These are phyloP conservation scores for Harpalus rufipes DNA, from an alignment of 2,888 invertebrate genomes.

Conservation along the genomic window DNA sequence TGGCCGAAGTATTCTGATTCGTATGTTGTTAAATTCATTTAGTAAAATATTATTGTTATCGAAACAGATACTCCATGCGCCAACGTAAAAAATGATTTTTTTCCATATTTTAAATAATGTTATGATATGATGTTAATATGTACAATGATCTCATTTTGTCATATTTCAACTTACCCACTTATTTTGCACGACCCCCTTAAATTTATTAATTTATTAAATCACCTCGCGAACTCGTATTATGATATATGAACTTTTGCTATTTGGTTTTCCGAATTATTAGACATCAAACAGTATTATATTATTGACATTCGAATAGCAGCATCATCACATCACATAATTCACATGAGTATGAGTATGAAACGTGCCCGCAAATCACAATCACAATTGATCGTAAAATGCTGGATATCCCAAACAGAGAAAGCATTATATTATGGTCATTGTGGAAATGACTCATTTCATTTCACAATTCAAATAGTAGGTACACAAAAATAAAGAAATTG, in stretches of 20 bases:
- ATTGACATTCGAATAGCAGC: background rate
- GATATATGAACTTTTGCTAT: background rate
- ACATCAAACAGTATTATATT: background rate
- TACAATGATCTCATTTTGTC: too few species aligned
- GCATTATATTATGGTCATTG: background rate
- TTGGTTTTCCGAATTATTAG: background rate
- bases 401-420: background rate
- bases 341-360: background rate
- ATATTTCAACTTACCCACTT: too few species aligned
- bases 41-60: too few species aligned
- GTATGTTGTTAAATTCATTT: too few species aligned
- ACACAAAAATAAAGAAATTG: too few species aligned
- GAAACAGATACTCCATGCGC: too few species aligned
- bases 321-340: constrained; percentile 6
- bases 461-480: background rate
- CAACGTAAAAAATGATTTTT: too few species aligned
- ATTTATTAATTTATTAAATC: background rate
- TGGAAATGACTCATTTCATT: background rate
- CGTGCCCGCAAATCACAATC: background rate
- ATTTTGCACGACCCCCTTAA: too few species aligned
- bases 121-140: too few species aligned
- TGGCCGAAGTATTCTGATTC: too few species aligned
- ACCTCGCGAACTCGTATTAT: background rate
- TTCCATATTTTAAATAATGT: too few species aligned
- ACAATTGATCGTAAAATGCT: constrained; percentile 2